phyloP scores from a whole-genome alignment of 2,888 invertebrate genomes.

The Anagyrus pseudococci region DNA sequence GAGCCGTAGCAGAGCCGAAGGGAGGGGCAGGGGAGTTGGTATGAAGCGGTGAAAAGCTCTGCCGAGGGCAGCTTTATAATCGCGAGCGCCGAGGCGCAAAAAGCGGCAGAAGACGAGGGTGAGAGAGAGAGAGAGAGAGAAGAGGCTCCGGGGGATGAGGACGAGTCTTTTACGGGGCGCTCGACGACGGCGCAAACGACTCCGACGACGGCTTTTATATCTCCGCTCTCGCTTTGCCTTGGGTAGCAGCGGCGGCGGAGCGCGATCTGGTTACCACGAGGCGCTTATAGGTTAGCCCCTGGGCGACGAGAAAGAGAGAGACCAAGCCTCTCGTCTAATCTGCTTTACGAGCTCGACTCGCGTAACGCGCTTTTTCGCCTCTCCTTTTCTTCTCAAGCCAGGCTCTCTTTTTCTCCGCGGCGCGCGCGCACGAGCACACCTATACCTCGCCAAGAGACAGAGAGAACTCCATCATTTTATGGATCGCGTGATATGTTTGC shows the following conservation, averaged over 20 bases:
- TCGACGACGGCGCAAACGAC: slow-evolving; percentile 31
- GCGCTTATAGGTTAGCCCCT: slow-evolving; percentile 26
- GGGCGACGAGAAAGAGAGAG: slow-evolving; percentile 4
- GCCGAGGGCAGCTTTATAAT: slow-evolving; percentile 43
- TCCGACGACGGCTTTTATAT: slow-evolving; percentile 36
- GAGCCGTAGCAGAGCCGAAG: too few species aligned
- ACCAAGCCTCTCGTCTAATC: slow-evolving; percentile 45
- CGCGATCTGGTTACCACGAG: slow-evolving; percentile 35
- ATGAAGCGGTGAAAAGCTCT: too few species aligned
- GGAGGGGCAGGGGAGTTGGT: too few species aligned
- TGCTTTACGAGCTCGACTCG: slow-evolving; percentile 53
- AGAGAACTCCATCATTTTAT: slow-evolving; percentile 1
- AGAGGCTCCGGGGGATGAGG: too few species aligned
- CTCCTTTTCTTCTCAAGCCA: slow-evolving; percentile 1
- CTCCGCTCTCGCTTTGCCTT: slow-evolving; percentile 41
- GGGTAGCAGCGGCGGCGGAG: too few species aligned
- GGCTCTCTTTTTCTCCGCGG: too few species aligned
- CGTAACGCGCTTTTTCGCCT: slow-evolving; percentile 36
- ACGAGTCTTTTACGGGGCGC: slow-evolving; percentile 48
- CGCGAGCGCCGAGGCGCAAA: slow-evolving; percentile 44
- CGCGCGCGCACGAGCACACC: too few species aligned
- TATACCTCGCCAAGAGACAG: too few species aligned
- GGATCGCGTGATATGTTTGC: background rate
- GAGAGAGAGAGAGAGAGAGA: too few species aligned
- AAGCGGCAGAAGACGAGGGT: too few species aligned